Evolutionary conservation across 2,113 vertebrate species (phyloP), one percentile per base, ranked within the genome.

Genomic region (Dendrocopos noguchii): DNA sequence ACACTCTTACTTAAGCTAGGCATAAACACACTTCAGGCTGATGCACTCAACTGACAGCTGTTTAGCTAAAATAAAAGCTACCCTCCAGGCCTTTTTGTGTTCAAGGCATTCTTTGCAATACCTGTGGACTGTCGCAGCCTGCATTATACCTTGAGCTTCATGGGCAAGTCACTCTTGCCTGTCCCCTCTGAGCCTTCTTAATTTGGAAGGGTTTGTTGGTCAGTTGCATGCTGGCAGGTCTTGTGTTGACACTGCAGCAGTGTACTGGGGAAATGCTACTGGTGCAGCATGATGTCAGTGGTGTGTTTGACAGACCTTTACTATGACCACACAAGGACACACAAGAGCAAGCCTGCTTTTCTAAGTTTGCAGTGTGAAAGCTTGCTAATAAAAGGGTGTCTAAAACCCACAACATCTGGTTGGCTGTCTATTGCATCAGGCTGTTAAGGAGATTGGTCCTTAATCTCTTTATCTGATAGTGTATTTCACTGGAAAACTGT

Each of bases 241-340:
- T 55, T 68, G 28, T 6, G 15, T 9, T 34, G 65, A 18, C 19
- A 9, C 55, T 12, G 28, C 55, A 56, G 29, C 33, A 21, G 19
- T 1, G 11, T 24, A 3, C 8, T 61, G 59, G 46, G 61, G 33
- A 46, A 27, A 17, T 1, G 2, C 15, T 73, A 46, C n/a, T 2
- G 0, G 16, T 67, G 28, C 28, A 34, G 28, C 36, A 14, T 2
- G 11, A 28, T 29, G 5, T 50, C 0, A 1, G 5, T 20, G 12
- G 28, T 33, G 24, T 17, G 2, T 31, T 71, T 1, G 68, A 7
- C 29, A 52, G 63, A 56, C 39, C 68, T 12, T 56, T 68, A 10
- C 46, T 67, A 2, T 15, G 28, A 14, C 28, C n/a, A 42, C 25
- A 3, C 4, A 11, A 16, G 55, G 67, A 55, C 12, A 8, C 25